These are phyloP conservation scores for Eulemur rubriventer DNA, from an alignment of 2,797 vertebrate genomes.

Conservation along the genomic window DNA sequence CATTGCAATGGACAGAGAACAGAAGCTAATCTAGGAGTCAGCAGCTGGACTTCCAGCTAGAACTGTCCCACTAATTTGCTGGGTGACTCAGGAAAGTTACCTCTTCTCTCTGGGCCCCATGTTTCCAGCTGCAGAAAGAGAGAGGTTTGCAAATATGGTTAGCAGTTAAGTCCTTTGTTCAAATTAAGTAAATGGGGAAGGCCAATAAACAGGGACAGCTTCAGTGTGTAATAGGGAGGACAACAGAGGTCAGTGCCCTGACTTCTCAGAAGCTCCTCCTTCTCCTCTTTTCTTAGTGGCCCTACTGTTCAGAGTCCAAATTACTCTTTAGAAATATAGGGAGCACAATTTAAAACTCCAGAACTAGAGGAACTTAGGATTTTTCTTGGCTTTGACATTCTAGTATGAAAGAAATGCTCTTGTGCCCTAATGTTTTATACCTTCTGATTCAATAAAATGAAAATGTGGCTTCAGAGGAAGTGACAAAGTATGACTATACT, in stretches of 20 bases:
- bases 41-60: neutral
- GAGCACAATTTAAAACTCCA: neutral
- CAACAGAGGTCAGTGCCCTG: neutral
- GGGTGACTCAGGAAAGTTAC: neutral
- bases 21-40: neutral
- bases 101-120: neutral
- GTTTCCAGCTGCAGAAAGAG: slow-evolving; percentile 3
- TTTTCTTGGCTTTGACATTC: slow-evolving; percentile 44
- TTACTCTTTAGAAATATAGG: neutral
- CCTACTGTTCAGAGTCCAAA: neutral
- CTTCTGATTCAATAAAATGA: slow-evolving; percentile 30
- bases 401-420: slow-evolving; percentile 11
- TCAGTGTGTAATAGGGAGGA: neutral
- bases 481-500: neutral
- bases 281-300: neutral
- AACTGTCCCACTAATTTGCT: neutral
- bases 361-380: neutral
- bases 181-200: neutral
- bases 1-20: neutral
- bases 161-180: neutral
- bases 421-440: neutral
- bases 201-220: neutral
- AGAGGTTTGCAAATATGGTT: neutral
- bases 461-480: slow-evolving; percentile 31
- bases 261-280: neutral